Conservation (phyloP, 2,888 invertebrate genomes). For the Polyommatus icarus region DNA sequence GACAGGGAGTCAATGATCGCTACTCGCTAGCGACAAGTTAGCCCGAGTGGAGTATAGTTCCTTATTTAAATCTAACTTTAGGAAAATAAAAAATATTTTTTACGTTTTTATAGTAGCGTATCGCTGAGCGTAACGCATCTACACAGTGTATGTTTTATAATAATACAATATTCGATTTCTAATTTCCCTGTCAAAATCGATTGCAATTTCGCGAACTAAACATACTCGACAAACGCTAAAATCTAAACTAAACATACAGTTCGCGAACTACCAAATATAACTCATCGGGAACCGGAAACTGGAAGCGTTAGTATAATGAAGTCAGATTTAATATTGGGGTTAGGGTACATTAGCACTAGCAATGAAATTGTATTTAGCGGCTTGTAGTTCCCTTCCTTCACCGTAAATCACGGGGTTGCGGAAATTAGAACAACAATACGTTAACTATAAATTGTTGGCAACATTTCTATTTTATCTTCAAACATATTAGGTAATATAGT, state of each 20-base stretch:
- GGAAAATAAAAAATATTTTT: too few relatives aligned
- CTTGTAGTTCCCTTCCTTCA: conserved; percentile 34
- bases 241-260: not conserved
- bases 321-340: conserved; percentile 59
- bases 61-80: too few relatives aligned
- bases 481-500: not conserved
- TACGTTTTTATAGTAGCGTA: too few relatives aligned
- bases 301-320: conserved; percentile 60
- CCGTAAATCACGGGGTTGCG: conserved; percentile 28
- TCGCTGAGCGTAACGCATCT: too few relatives aligned
- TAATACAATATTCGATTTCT: not conserved
- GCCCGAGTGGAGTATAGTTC: too few relatives aligned
- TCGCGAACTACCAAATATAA: conserved; percentile 38
- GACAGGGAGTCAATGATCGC: too few relatives aligned
- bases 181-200: not conserved
- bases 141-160: too few relatives aligned
- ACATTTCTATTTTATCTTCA: conserved; percentile 11
- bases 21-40: too few relatives aligned
- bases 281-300: conserved; percentile 43
- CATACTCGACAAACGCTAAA: not conserved
- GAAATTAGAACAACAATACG: conserved; percentile 31
- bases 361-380: conserved; percentile 42
- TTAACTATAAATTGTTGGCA: not conserved
- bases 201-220: conserved; percentile 1
- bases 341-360: conserved; percentile 49